Percentiles rank a stretch among this genome's conserved stretches.
phyloP scores from a whole-genome alignment of 2,113 vertebrate genomes.

The Hemiprocne comata region DNA sequence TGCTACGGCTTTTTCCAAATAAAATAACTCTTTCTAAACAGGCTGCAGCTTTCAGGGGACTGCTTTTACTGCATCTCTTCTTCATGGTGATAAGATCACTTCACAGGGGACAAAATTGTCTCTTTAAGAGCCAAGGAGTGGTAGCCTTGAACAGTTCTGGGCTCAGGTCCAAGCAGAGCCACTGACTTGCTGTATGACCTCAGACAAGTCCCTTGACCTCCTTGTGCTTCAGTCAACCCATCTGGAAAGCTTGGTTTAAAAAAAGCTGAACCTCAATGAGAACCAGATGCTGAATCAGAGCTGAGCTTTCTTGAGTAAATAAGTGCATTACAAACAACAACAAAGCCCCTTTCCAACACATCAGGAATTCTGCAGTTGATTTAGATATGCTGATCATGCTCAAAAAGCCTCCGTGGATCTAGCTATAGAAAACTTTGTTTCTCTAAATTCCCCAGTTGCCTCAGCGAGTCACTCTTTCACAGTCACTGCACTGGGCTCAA shows the following conservation, averaged over 20 bases:
- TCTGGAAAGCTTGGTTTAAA: slow-evolving; percentile 65
- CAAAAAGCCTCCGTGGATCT: slow-evolving; percentile 23
- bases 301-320: slow-evolving; percentile 68
- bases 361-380: slow-evolving; percentile 63
- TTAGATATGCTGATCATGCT: slow-evolving; percentile 67
- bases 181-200: slow-evolving; percentile 71
- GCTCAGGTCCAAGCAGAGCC: slow-evolving; percentile 65
- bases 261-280: slow-evolving; percentile 66
- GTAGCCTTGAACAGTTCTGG: slow-evolving; percentile 67
- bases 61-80: slow-evolving; percentile 29
- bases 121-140: slow-evolving; percentile 67
- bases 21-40: slow-evolving; percentile 37
- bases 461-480: not conserved
- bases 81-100: slow-evolving; percentile 54
- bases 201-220: slow-evolving; percentile 73
- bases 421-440: slow-evolving; percentile 19
- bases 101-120: slow-evolving; percentile 62
- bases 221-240: slow-evolving; percentile 68
- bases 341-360: slow-evolving; percentile 64
- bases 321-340: slow-evolving; percentile 71
- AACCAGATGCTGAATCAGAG: slow-evolving; percentile 72
- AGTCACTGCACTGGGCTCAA: not conserved
- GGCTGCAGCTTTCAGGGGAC: slow-evolving; percentile 12
- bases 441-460: not conserved
- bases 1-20: not conserved